Conservation (phyloP, 1,140 invertebrate species). For the Eufriesea mexicana region DNA sequence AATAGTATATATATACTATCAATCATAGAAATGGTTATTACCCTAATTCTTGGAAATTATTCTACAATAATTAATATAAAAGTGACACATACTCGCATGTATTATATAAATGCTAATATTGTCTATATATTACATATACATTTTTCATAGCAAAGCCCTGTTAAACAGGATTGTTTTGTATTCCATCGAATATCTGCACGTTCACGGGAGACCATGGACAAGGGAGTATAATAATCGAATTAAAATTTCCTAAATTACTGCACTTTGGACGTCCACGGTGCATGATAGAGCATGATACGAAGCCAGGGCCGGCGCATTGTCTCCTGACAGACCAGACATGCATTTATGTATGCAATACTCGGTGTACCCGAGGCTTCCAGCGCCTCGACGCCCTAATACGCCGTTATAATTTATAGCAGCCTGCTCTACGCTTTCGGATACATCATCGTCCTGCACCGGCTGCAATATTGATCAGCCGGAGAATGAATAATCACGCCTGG, state of each 20-base stretch:
- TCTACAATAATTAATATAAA: too few relatives aligned
- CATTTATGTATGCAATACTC: slow-evolving; percentile 47
- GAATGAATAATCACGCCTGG: not conserved
- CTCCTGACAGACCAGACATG: slow-evolving; percentile 19
- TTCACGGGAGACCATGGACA: not conserved
- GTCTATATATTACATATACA: too few relatives aligned
- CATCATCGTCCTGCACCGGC: slow-evolving; percentile 1
- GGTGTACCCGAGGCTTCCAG: not conserved
- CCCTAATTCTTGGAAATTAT: too few relatives aligned
- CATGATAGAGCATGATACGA: slow-evolving; percentile 2
- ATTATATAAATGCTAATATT: too few relatives aligned
- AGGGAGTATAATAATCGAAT: not conserved
- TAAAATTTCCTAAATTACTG: slow-evolving; percentile 13
- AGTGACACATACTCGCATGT: too few relatives aligned
- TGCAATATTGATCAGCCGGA: slow-evolving; percentile 17
- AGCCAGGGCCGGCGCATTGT: not conserved
- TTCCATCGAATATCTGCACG: too few relatives aligned
- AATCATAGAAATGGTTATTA: too few relatives aligned
- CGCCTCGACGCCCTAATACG: slow-evolving; percentile 18
- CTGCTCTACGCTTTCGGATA: slow-evolving; percentile 20
- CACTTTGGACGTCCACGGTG: not conserved
- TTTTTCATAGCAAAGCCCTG: too few relatives aligned
- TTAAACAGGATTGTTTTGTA: too few relatives aligned
- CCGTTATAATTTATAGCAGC: slow-evolving; percentile 37
- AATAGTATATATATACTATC: too few relatives aligned